A percentile compares a stretch with the other conserved stretches of the same genome.
Evolutionary conservation across 2,797 vertebrate genomes (phyloP).

Genomic region (Hippoglossus hippoglossus): DNA sequence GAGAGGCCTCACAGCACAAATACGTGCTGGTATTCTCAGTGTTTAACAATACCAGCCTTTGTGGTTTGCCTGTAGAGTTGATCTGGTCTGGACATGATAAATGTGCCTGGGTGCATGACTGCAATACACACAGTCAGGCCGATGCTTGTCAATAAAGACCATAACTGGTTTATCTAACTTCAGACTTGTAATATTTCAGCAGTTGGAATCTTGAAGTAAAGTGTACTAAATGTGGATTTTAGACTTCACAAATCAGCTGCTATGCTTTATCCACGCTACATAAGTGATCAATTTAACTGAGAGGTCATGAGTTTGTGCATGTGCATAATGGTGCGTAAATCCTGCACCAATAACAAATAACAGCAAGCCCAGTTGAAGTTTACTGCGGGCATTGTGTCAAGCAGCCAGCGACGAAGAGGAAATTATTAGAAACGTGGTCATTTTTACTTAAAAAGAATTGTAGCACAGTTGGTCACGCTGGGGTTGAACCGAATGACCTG

Average conservation of each 20-base stretch:
- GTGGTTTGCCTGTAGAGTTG: slow-evolving; percentile 14
- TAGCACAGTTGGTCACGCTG: background rate
- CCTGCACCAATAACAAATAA: slow-evolving; percentile 2
- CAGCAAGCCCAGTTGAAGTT: slow-evolving; percentile 6
- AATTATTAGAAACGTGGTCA: background rate
- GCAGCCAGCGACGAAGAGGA: fast-evolving
- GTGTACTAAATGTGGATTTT: slow-evolving; percentile 30
- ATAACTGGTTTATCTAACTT: slow-evolving; percentile 14
- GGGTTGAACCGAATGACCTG: too few relatives aligned
- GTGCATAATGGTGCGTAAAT: background rate
- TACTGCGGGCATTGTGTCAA: background rate
- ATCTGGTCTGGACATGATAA: slow-evolving; percentile 43
- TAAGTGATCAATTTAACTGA: slow-evolving; percentile 11
- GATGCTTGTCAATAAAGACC: slow-evolving; percentile 23
- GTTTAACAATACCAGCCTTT: slow-evolving; percentile 21
- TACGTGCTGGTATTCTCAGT: background rate
- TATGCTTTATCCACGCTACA: slow-evolving; percentile 26
- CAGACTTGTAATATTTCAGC: background rate
- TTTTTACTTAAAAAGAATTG: background rate
- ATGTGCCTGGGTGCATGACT: slow-evolving; percentile 36
- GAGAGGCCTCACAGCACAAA: slow-evolving; percentile 15
- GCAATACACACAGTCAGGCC: slow-evolving; percentile 26
- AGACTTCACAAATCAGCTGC: slow-evolving; percentile 41
- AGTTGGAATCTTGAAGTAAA: slow-evolving; percentile 7
- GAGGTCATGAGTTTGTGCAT: slow-evolving; percentile 41